These are phyloP conservation scores for Myrmophylax atrothorax DNA, from an alignment of 2,113 vertebrate genomes.

Conservation along the genomic window DNA sequence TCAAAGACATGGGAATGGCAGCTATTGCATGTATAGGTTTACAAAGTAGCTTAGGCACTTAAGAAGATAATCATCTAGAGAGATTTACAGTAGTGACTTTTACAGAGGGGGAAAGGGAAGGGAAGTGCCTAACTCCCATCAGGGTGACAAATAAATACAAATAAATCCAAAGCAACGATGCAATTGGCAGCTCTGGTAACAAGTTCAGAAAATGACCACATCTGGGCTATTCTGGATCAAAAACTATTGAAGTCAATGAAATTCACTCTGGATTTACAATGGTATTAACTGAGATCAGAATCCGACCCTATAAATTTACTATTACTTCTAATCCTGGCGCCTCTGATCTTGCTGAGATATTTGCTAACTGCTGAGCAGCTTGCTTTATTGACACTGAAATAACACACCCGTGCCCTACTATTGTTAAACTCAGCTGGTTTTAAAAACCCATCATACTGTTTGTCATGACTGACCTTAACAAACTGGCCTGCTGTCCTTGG, in stretches of 20 bases:
- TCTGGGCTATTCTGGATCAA: slow-evolving; percentile 17
- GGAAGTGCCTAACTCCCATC: not conserved
- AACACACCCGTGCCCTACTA: slow-evolving; percentile 51
- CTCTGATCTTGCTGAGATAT: slow-evolving; percentile 24
- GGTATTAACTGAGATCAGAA: slow-evolving; percentile 49
- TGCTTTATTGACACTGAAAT: slow-evolving; percentile 70
- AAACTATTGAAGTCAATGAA: slow-evolving; percentile 18
- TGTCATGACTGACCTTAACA: slow-evolving; percentile 80
- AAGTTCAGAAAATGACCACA: not conserved
- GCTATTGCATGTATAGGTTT: not conserved
- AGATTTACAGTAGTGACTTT: not conserved
- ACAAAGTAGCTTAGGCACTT: slow-evolving; percentile 16
- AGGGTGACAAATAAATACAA: not conserved
- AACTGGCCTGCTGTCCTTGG: slow-evolving; percentile 83
- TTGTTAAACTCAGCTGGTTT: slow-evolving; percentile 75
- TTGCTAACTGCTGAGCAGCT: slow-evolving; percentile 57
- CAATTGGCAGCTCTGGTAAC: not conserved
- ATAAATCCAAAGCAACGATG: not conserved
- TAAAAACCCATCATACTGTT: slow-evolving; percentile 80
- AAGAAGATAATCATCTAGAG: slow-evolving; percentile 26
- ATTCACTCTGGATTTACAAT: not conserved
- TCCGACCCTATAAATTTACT: slow-evolving; percentile 28
- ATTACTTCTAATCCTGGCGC: not conserved
- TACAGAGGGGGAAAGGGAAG: not conserved
- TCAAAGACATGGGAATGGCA: not conserved